phyloP scores from a whole-genome alignment of 2,113 vertebrate genomes.

The Serilophus lunatus region DNA sequence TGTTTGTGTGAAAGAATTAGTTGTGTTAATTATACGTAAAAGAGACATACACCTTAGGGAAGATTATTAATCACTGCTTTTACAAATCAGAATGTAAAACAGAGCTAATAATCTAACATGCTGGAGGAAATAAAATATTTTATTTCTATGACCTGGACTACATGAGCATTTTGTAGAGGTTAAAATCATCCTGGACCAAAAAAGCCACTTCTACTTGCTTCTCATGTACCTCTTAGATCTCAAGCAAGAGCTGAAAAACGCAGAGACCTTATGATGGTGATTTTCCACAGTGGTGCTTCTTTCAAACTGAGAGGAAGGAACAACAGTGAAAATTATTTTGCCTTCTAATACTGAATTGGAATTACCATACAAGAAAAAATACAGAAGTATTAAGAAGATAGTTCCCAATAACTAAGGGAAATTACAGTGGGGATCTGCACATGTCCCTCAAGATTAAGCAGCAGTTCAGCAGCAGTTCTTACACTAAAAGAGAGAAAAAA shows the following conservation, averaged over 20 bases:
- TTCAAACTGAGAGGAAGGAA: not conserved
- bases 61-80: not conserved
- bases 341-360: not conserved
- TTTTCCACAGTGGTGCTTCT: not conserved
- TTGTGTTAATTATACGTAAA: not conserved
- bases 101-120: not conserved
- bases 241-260: not conserved
- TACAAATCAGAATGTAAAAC: not conserved
- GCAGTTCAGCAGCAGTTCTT: not conserved
- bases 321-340: not conserved
- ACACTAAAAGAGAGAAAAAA: not conserved
- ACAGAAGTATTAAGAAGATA: not conserved
- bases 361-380: not conserved
- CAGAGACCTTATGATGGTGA: not conserved
- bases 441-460: not conserved
- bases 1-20: not conserved
- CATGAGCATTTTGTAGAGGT: not conserved
- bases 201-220: not conserved
- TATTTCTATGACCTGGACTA: not conserved
- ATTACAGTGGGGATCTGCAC: not conserved
- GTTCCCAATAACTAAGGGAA: not conserved
- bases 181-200: not conserved
- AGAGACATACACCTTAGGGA: not conserved
- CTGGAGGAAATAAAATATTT: not conserved
- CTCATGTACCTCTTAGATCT: not conserved